Evolutionary conservation across 1,140 invertebrate genomes (phyloP).

Genomic region (Eumeta japonica): DNA sequence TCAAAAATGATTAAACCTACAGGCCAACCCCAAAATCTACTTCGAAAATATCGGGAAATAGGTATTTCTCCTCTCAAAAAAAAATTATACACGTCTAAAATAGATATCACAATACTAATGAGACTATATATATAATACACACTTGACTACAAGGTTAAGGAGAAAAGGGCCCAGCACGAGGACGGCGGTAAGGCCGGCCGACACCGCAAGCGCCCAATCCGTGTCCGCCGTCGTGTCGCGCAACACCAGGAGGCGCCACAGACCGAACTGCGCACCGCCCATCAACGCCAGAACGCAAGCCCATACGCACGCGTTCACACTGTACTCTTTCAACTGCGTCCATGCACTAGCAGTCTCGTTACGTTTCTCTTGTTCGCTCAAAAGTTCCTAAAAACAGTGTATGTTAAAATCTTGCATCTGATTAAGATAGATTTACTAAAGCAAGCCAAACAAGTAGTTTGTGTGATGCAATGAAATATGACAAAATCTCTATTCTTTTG

Average conservation of each 20-base stretch:
- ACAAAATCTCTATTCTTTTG: no score
- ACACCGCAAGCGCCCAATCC: constrained; percentile 23
- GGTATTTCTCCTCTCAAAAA: no score
- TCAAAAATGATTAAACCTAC: no score
- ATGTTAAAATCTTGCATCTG: no score
- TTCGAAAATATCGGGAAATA: no score
- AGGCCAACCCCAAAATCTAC: no score
- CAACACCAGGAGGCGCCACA: constrained; percentile 24
- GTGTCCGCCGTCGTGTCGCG: neutral
- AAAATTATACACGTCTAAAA: no score
- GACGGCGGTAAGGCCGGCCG: constrained; percentile 19
- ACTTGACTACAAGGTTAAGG: constrained; percentile 30
- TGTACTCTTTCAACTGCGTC: constrained; percentile 11
- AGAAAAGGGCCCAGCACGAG: constrained; percentile 26
- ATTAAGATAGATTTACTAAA: neutral
- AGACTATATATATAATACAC: no score
- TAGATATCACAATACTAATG: neutral
- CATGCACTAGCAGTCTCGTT: constrained; percentile 15
- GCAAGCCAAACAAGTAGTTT: no score
- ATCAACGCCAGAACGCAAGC: constrained; percentile 44
- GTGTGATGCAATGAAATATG: no score
- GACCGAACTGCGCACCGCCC: constrained; percentile 30
- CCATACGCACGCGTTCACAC: constrained; percentile 42
- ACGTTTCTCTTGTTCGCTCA: constrained; percentile 45
- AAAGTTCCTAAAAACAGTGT: constrained; percentile 45